A percentile compares a stretch with the other conserved stretches of the same genome.
Conservation (phyloP, 2,888 invertebrate genomes). For the Taphrorychus bicolor region DNA sequence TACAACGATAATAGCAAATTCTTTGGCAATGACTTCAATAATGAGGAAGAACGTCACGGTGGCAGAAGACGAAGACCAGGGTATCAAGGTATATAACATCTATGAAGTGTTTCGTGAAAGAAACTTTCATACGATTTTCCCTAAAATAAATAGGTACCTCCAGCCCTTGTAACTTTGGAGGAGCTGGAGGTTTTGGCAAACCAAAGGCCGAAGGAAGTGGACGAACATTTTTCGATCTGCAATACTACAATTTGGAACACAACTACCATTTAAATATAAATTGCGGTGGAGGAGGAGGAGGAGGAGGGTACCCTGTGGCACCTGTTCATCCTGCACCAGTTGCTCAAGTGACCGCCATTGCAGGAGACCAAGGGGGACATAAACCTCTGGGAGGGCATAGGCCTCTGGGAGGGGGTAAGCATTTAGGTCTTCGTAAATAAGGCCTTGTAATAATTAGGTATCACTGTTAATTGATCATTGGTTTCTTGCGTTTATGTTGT, state of each 20-base stretch:
- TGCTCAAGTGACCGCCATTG: background rate
- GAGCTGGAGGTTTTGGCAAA: conserved; percentile 34
- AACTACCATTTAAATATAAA: conserved; percentile 50
- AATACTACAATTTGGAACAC: conserved; percentile 48
- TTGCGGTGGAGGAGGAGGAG: conserved; percentile 44
- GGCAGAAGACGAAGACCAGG: conserved; percentile 29
- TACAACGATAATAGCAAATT: conserved; percentile 30
- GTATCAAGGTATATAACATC: conserved; percentile 19
- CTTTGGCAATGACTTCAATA: conserved; percentile 21
- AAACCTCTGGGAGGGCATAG: conserved; percentile 20
- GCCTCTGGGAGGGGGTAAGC: background rate
- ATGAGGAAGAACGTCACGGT: conserved; percentile 18
- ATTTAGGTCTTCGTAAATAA: background rate
- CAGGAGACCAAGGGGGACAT: conserved; percentile 15
- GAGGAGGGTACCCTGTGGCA: conserved; percentile 18
- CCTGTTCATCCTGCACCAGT: conserved; percentile 17
- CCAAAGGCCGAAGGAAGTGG: conserved; percentile 44
- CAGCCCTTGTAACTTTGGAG: conserved; percentile 43
- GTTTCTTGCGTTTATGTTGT: too few species aligned
- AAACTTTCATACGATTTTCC: too few species aligned
- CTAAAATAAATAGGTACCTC: background rate
- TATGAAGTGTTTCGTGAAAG: too few species aligned
- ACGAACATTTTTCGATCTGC: conserved; percentile 50
- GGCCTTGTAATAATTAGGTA: background rate
- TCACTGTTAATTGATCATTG: background rate